Evolutionary conservation across 35 echinoderm and acorn worm genomes (phyloP), one percentile per base, ranked within the genome.

Genomic region (Strongylocentrotus purpuratus): DNA sequence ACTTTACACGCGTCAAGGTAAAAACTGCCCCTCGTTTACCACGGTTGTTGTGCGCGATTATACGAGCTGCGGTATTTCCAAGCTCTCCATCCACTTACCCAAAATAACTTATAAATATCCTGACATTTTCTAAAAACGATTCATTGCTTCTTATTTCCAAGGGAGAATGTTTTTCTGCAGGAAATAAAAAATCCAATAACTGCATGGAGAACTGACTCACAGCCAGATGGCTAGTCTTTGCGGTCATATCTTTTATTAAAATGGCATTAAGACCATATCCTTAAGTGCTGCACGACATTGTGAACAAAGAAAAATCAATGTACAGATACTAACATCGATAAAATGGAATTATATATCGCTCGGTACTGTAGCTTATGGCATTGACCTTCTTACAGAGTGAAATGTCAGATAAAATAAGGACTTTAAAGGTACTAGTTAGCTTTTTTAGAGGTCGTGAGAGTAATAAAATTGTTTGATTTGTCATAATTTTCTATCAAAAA

Each of bases 151-250:
- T 22, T 28, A 22, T 28, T 78, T 78, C n/a, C 4, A 78, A 28
- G 20, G 25, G 22, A 78, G 65, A 28, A 78, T 78, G 65, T 78
- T 78, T 59, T 58, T 59, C 20, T 22, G 20, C 25, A 78, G n/a
- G 65, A 78, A 78, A 28, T n/a, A n/a, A n/a, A n/a, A 78, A 78
- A 78, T 78, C 65, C 65, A 78, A 78, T 78, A 78, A 78, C 65
- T 78, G 20, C 11, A 55, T 10, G 50, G 8, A 70, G 17, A 28
- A 7, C 7, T 7, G 28, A 4, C 65, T 78, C 65, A 11, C 20
- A 22, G 20, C 65, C 65, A 78, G 65, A 78, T 78, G 20, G 65
- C 20, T 22, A 22, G 25, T 28, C 65, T n/a, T 78, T 78, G 65
- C 28, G 65, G 65, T 78, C 20, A 78, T n/a, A 78, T n/a, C 0